These are phyloP conservation scores for Distichodus sexfasciatus DNA, from an alignment of 2,797 vertebrate genomes.

Conservation along the genomic window DNA sequence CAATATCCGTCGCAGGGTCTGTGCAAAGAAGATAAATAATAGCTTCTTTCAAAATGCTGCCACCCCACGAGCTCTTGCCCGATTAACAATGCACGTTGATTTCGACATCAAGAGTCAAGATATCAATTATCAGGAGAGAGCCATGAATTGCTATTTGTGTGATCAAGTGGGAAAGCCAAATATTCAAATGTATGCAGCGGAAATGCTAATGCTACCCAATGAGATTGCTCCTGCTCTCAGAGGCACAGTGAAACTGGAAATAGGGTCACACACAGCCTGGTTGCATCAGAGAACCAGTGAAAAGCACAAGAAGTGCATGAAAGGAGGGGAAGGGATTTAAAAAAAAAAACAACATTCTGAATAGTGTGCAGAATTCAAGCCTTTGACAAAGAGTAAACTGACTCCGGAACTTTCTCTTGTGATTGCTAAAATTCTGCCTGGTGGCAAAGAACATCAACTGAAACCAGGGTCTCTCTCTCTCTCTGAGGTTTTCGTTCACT, in stretches of 20 bases:
- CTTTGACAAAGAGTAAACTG: constrained; percentile 28
- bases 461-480: constrained; percentile 27
- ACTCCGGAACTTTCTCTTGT: constrained; percentile 35
- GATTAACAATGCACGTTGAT: neutral
- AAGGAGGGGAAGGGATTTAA: constrained; percentile 16
- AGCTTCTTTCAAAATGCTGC: neutral
- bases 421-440: constrained; percentile 38
- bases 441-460: constrained; percentile 28
- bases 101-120: constrained; percentile 5
- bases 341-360: constrained; percentile 32
- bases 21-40: neutral
- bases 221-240: constrained; percentile 32
- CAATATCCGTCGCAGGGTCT: neutral
- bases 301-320: constrained; percentile 35
- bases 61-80: neutral
- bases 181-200: constrained; percentile 42
- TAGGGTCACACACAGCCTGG: constrained; percentile 40
- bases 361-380: constrained; percentile 31
- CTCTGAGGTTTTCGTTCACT: constrained; percentile 27
- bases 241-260: constrained; percentile 39
- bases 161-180: constrained; percentile 31
- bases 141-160: neutral
- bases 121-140: neutral
- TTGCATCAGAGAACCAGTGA: constrained; percentile 40
- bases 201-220: constrained; percentile 44